Evolutionary conservation across 2,888 invertebrate genomes (phyloP).

Genomic region (Ornithoptera alexandrae): DNA sequence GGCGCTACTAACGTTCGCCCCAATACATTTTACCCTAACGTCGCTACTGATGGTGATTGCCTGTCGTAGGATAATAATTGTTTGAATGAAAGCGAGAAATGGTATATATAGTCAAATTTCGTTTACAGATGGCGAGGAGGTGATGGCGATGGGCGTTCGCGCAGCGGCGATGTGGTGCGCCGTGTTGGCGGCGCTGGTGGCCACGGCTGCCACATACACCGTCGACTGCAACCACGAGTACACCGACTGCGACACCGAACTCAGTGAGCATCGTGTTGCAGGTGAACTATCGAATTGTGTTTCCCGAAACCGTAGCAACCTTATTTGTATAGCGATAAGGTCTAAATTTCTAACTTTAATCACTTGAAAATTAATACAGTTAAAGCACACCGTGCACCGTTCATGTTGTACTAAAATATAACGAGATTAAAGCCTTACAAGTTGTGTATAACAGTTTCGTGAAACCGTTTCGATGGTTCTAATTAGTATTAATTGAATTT

Average conservation of each 20-base stretch:
- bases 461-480: conserved; percentile 25
- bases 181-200: conserved; percentile 42
- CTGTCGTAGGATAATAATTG: too few species aligned
- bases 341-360: not conserved
- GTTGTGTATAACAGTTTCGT: conserved; percentile 13
- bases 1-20: too few species aligned
- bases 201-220: conserved; percentile 58
- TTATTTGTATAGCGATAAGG: conserved; percentile 1
- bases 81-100: too few species aligned
- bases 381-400: not conserved
- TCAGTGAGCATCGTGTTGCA: conserved; percentile 50
- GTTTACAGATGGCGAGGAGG: conserved; percentile 50
- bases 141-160: conserved; percentile 47
- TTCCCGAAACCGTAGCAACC: conserved; percentile 10
- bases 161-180: conserved; percentile 60
- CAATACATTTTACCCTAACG: too few species aligned
- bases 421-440: conserved; percentile 26
- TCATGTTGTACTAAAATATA: conserved; percentile 11
- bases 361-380: not conserved
- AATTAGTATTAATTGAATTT: conserved; percentile 17
- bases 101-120: too few species aligned
- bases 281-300: conserved; percentile 16
- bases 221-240: conserved; percentile 76
- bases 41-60: too few species aligned
- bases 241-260: conserved; percentile 70